Evolutionary conservation across 2,888 invertebrate genomes (phyloP).

Genomic region (Endotricha flammealis): DNA sequence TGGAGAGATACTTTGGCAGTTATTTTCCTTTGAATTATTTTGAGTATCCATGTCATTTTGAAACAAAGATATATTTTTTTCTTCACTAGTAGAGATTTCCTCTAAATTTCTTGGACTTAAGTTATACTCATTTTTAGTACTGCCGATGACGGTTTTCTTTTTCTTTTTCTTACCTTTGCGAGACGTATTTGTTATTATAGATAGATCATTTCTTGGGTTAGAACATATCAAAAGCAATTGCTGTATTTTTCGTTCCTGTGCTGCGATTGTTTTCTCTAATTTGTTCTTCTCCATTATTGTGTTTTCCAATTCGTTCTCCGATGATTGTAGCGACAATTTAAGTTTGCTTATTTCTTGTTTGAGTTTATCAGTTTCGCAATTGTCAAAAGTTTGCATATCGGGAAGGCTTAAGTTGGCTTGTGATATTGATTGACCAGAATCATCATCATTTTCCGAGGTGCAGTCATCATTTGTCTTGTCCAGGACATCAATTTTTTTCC

Average conservation of each 20-base stretch:
- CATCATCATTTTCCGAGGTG: background rate
- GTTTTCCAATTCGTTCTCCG: constrained; percentile 2
- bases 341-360: constrained; percentile 1
- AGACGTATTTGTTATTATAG: too few relatives aligned
- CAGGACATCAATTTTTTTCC: background rate
- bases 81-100: too few relatives aligned
- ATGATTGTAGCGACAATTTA: constrained; percentile 2
- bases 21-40: too few relatives aligned
- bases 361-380: constrained; percentile 1
- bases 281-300: constrained; percentile 1
- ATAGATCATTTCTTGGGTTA: too few relatives aligned
- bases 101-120: constrained; percentile 3
- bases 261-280: background rate
- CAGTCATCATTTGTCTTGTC: background rate
- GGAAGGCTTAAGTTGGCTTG: constrained; percentile 5
- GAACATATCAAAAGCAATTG: too few relatives aligned
- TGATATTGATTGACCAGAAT: background rate
- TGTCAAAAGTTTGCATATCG: background rate
- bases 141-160: background rate
- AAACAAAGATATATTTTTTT: too few relatives aligned
- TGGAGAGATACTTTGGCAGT: too few relatives aligned
- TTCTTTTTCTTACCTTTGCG: background rate
- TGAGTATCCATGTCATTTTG: too few relatives aligned
- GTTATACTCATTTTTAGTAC: constrained; percentile 1
- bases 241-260: constrained; percentile 3